A percentile compares a stretch with the other conserved stretches of the same genome.
Conservation (phyloP, 2,888 invertebrate species). For the Eupithecia dodoneata region DNA sequence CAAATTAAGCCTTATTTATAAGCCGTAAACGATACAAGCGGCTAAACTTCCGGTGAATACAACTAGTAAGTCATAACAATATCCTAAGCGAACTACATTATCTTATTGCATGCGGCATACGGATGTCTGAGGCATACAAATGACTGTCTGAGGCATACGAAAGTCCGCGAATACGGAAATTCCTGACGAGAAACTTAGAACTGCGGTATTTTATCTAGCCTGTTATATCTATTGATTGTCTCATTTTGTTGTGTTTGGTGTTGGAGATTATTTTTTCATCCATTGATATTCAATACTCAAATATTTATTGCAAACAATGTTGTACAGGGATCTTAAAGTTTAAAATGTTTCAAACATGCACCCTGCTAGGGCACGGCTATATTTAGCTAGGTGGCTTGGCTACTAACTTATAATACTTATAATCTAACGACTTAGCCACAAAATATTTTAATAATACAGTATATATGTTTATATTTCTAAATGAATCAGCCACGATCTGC, state of each 20-base stretch:
- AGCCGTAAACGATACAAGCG: slow-evolving; percentile 52
- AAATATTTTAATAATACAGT: no score
- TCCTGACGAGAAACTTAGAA: slow-evolving; percentile 65
- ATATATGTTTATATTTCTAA: no score
- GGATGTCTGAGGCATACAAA: slow-evolving; percentile 70
- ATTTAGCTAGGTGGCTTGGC: no score
- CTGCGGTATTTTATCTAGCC: slow-evolving; percentile 47
- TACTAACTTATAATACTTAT: no score
- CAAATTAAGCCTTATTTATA: slow-evolving; percentile 31
- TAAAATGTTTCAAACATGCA: no score
- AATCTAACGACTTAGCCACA: no score
- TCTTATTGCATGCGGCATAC: slow-evolving; percentile 39
- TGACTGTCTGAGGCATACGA: slow-evolving; percentile 64
- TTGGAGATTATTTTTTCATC: neutral
- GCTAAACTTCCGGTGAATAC: slow-evolving; percentile 63
- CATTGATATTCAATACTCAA: no score
- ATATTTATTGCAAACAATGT: no score
- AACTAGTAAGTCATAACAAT: slow-evolving; percentile 55
- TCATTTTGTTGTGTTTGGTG: neutral
- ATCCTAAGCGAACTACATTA: slow-evolving; percentile 55
- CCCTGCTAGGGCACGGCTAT: no score
- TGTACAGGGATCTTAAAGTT: no score
- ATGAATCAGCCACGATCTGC: neutral
- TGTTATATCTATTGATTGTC: slow-evolving; percentile 36
- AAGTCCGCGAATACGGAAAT: slow-evolving; percentile 76